These are phyloP conservation scores for Albula glossodonta DNA, from an alignment of 2,113 vertebrate genomes.

Conservation along the genomic window DNA sequence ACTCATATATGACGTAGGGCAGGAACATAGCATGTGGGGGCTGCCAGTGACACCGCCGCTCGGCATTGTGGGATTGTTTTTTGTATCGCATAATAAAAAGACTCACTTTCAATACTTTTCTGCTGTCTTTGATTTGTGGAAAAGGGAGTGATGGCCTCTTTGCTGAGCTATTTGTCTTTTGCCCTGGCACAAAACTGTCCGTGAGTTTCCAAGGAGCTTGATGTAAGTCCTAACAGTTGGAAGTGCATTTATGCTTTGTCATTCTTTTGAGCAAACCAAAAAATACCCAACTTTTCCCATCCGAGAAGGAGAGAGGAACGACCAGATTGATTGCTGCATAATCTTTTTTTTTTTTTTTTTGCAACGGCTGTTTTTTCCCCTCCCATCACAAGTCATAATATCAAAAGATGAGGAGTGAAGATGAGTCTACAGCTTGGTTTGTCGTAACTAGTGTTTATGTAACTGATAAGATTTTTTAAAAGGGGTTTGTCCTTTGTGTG, in stretches of 20 bases:
- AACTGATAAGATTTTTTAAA: conserved; percentile 86
- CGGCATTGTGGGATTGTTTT: not conserved
- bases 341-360: conserved; percentile 62
- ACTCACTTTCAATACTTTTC: not conserved
- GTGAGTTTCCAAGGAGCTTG: not conserved
- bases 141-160: not conserved
- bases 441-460: conserved; percentile 74
- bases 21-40: not conserved
- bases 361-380: conserved; percentile 54
- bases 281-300: not conserved
- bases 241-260: not conserved
- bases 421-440: not conserved
- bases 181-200: conserved; percentile 3
- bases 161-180: not conserved
- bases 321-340: not conserved
- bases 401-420: not conserved
- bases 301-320: not conserved
- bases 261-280: not conserved
- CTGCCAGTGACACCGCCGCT: not conserved
- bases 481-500: conserved; percentile 85
- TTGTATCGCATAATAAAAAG: not conserved
- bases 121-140: not conserved
- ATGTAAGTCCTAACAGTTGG: not conserved
- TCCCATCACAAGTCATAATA: conserved; percentile 46
- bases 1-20: not conserved